Percentiles rank a stretch among this genome's conserved stretches.
Evolutionary conservation across 2,888 invertebrate species (phyloP).

Genomic region (Diarsia rubi): DNA sequence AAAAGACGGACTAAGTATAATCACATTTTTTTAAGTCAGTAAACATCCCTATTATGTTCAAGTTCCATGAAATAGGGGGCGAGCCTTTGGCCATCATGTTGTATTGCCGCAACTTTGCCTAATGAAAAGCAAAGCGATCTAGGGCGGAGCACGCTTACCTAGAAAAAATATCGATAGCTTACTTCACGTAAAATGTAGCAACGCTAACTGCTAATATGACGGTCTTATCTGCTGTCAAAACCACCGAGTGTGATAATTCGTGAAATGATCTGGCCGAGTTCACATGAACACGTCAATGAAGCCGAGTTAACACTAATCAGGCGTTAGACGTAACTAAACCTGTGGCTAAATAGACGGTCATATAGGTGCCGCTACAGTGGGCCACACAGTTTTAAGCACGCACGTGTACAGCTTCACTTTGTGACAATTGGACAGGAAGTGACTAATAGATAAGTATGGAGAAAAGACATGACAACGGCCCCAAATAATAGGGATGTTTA

Average conservation of each 20-base stretch:
- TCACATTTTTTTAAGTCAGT: too few relatives aligned
- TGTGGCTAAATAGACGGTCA: neutral
- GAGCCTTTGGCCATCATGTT: too few relatives aligned
- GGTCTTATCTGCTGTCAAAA: slow-evolving; percentile 12
- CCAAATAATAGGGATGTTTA: too few relatives aligned
- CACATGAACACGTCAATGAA: slow-evolving; percentile 16
- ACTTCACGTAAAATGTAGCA: neutral
- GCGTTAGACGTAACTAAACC: neutral
- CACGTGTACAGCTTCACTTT: neutral
- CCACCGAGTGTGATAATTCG: slow-evolving; percentile 6
- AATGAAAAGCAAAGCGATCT: too few relatives aligned
- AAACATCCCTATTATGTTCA: too few relatives aligned
- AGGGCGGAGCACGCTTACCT: too few relatives aligned
- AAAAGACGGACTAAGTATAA: too few relatives aligned
- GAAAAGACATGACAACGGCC: too few relatives aligned
- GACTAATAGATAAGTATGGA: too few relatives aligned
- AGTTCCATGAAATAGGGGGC: too few relatives aligned
- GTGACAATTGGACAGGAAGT: too few relatives aligned
- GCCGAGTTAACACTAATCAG: slow-evolving; percentile 2
- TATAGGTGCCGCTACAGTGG: neutral
- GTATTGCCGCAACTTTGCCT: too few relatives aligned
- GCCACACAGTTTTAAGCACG: neutral
- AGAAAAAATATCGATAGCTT: neutral
- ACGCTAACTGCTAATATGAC: neutral
- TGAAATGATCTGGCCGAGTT: slow-evolving; percentile 5